A percentile compares a stretch with the other conserved stretches of the same genome.
Conservation (phyloP, 2,888 invertebrate species). For the Resseliella maxima region DNA sequence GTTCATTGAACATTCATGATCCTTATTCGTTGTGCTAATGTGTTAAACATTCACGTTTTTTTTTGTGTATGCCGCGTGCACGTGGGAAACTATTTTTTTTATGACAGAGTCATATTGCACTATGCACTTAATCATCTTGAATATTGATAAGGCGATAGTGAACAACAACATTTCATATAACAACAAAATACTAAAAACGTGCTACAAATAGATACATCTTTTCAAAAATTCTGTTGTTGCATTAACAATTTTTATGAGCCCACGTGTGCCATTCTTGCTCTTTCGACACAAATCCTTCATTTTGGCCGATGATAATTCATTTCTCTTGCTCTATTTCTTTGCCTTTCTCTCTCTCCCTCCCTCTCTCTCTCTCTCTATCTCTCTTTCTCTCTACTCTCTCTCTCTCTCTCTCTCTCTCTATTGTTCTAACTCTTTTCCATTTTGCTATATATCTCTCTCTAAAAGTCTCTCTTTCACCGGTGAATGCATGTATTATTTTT, state of each 20-base stretch:
- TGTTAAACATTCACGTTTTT: too few species aligned
- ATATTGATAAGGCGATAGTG: slow-evolving; percentile 28
- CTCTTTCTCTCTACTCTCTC: too few species aligned
- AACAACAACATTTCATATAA: background rate
- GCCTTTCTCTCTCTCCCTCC: too few species aligned
- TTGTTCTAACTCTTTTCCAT: too few species aligned
- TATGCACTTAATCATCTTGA: background rate
- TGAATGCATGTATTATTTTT: too few species aligned
- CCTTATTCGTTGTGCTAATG: background rate
- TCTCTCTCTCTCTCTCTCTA: too few species aligned
- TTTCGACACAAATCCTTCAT: background rate
- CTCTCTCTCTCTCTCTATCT: too few species aligned
- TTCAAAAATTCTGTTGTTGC: background rate
- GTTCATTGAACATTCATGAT: too few species aligned
- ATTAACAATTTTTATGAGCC: slow-evolving; percentile 21
- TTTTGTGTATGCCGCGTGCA: background rate
- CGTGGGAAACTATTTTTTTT: background rate
- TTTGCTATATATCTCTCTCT: too few species aligned
- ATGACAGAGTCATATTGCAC: background rate
- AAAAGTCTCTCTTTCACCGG: too few species aligned
- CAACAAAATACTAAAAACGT: background rate
- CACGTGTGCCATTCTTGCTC: background rate
- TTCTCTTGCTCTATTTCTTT: too few species aligned
- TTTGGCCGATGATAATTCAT: too few species aligned
- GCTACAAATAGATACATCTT: background rate